Evolutionary conservation across 2,113 vertebrate species (phyloP).

Genomic region (Raja brachyura): DNA sequence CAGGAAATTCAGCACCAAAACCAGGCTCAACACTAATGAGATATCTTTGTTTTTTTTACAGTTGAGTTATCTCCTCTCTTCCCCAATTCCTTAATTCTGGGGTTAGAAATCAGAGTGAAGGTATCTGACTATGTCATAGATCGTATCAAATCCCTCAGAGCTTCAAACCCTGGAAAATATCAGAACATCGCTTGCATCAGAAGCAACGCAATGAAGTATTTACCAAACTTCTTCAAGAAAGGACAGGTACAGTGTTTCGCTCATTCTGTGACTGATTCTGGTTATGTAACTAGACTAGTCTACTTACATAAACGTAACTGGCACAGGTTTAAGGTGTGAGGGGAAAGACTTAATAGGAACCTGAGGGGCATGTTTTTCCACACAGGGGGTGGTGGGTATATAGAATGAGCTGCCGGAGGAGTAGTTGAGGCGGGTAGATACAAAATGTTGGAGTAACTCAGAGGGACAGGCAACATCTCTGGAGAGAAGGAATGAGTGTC

Average conservation of each 20-base stretch:
- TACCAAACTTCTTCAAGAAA: slow-evolving; percentile 85
- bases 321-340: too few species aligned
- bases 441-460: too few species aligned
- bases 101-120: slow-evolving; percentile 83
- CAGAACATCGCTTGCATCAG: slow-evolving; percentile 86
- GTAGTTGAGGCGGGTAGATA: too few species aligned
- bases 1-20: neutral
- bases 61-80: slow-evolving; percentile 78
- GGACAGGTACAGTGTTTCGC: slow-evolving; percentile 65
- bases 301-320: too few species aligned
- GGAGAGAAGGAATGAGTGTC: too few species aligned
- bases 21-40: neutral
- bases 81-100: slow-evolving; percentile 73
- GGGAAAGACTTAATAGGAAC: too few species aligned
- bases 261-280: neutral
- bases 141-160: slow-evolving; percentile 70
- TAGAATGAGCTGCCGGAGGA: too few species aligned
- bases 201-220: slow-evolving; percentile 90
- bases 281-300: too few species aligned
- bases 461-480: too few species aligned
- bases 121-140: slow-evolving; percentile 85
- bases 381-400: too few species aligned
- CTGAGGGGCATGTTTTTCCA: too few species aligned
- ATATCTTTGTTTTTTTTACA: slow-evolving; percentile 45
- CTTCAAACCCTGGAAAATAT: slow-evolving; percentile 63